Evolutionary conservation across 1,140 invertebrate genomes (phyloP), one percentile per base, ranked within the genome.

Genomic region (Dinothrombium tinctorium): DNA sequence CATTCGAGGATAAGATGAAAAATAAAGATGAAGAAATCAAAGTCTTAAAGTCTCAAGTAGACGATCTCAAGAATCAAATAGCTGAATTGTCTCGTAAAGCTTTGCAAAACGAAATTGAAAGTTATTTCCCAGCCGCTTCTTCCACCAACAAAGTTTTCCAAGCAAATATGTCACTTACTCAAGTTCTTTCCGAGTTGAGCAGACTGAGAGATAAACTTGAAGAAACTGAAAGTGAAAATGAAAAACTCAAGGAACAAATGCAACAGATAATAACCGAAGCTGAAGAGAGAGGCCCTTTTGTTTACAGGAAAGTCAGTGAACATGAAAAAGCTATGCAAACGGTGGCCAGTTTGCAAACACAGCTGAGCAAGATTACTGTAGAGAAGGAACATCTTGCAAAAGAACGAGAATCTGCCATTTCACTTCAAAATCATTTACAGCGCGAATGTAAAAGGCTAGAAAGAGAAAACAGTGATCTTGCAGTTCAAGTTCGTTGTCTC

Each of bases 161-260:
- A 56, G 75, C 75, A 32, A 80, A 82, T 17, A 72, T 83, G 61
- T 79, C 79, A 19, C 58, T 89, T 2, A 86, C 83, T 4, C 76
- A 89, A 61, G 74, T 94, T 42, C 90, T 89, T 59, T 74, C 72
- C 6, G 69, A 83, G 52, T 73, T 86, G 54, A 74, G 79, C 0
- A 71, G 74, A 49, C 62, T 70, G 0, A 65, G 68, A 15, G 77
- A 87, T 51, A 71, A 77, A 49, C 56, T 86, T 11, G 56, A 68
- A 39, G 51, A 69, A 19, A 69, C 76, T 51, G 76, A 74, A 53
- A 69, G 74, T 53, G 79, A 90, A 57, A 84, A 78, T 53, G 64
- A 70, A 41, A 64, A 71, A 35, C 57, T 90, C 0, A 77, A 76
- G 49, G 57, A 70, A 20, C 75, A 82, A 47, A 68, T 90, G 42